A percentile compares a stretch with the other conserved stretches of the same genome.
phyloP scores from a whole-genome alignment of 2,113 vertebrate species.

The Syngnathus typhle region DNA sequence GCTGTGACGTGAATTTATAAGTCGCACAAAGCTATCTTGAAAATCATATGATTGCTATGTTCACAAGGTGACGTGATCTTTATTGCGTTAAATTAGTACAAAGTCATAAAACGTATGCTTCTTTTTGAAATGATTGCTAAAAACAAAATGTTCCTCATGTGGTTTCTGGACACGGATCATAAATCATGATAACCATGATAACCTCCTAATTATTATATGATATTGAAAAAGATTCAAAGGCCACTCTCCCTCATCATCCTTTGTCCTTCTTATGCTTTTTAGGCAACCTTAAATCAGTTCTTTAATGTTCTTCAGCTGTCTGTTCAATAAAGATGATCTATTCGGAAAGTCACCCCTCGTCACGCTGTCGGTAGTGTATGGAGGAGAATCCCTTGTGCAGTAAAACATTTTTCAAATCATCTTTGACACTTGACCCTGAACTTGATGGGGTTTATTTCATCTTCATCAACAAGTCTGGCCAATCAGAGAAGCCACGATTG shows the following conservation, averaged over 20 bases:
- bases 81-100: background rate
- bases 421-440: constrained; percentile 20
- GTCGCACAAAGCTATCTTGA: background rate
- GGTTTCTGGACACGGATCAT: no score
- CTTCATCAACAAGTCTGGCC: constrained; percentile 14
- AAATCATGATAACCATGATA: no score
- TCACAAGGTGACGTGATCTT: background rate
- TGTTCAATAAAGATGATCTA: constrained; percentile 6
- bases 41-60: background rate
- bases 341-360: constrained; percentile 16
- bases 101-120: background rate
- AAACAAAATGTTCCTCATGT: no score
- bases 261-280: no score
- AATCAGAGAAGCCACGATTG: background rate
- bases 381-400: background rate
- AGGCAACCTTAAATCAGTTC: no score
- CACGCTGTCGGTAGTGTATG: constrained; percentile 4
- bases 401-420: background rate
- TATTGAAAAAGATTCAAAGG: no score
- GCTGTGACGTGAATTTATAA: background rate
- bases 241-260: no score
- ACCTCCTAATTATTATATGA: no score
- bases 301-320: background rate
- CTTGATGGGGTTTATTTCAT: constrained; percentile 3
- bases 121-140: background rate